A percentile compares a stretch with the other conserved stretches of the same genome.
phyloP scores from a whole-genome alignment of 2,797 vertebrate species.

The Prunella strophiata region DNA sequence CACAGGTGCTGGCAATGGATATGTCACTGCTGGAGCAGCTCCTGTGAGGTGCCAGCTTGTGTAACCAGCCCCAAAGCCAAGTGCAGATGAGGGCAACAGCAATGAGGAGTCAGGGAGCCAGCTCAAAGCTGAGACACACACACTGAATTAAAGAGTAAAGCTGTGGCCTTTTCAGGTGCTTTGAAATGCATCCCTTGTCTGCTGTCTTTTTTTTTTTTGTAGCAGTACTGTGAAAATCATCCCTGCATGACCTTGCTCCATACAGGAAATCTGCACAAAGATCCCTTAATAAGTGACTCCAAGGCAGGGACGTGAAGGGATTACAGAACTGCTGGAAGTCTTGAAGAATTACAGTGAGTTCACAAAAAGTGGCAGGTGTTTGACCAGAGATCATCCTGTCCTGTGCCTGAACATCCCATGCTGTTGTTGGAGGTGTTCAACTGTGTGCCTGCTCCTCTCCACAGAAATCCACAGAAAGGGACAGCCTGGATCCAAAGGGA shows the following conservation, averaged over 20 bases:
- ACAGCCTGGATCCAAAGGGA: neutral
- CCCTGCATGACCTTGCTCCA: neutral
- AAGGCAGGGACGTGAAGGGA: neutral
- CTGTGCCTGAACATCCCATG: neutral
- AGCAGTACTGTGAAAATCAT: neutral
- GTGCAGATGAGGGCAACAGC: neutral
- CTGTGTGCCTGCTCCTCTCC: neutral
- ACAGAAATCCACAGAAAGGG: neutral
- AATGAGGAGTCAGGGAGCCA: neutral
- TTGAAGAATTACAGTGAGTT: neutral
- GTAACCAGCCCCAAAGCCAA: neutral
- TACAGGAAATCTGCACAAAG: neutral
- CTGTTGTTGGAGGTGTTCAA: neutral
- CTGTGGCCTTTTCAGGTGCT: neutral
- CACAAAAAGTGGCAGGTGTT: neutral
- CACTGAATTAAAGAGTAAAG: neutral
- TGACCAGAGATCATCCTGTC: neutral
- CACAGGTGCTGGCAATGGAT: neutral
- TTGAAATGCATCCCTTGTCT: slow-evolving; percentile 3
- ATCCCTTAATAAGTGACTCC: neutral
- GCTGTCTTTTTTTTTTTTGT: neutral
- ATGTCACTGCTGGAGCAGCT: neutral
- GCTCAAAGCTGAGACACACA: neutral
- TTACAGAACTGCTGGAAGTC: neutral
- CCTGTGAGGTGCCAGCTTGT: neutral